phyloP scores from a whole-genome alignment of 2,113 vertebrate genomes.

The Limanda limanda region DNA sequence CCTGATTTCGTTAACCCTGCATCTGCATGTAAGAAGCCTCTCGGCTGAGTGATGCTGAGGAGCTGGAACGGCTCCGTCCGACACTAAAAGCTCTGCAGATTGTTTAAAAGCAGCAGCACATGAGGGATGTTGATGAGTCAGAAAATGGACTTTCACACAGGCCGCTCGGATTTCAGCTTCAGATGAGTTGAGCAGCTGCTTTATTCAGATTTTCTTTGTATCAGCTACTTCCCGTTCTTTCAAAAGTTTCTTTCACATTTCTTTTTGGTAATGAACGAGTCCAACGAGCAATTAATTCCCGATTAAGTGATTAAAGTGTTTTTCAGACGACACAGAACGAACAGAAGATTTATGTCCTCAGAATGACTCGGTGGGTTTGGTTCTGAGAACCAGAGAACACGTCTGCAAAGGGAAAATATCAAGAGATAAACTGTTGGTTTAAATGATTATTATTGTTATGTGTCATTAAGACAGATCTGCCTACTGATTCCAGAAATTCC shows the following conservation, averaged over 20 bases:
- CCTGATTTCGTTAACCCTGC: constrained; percentile 10
- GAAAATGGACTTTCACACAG: not conserved
- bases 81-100: constrained; percentile 58
- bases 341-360: too few relatives aligned
- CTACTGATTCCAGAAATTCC: too few relatives aligned
- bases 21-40: constrained; percentile 1
- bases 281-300: too few relatives aligned
- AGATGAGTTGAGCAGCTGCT: not conserved
- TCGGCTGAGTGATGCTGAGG: constrained; percentile 12
- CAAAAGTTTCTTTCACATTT: not conserved
- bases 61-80: not conserved
- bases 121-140: constrained; percentile 32
- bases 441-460: too few relatives aligned
- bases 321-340: too few relatives aligned
- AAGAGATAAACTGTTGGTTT: too few relatives aligned
- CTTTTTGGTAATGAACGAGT: not conserved
- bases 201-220: not conserved
- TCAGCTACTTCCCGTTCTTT: not conserved
- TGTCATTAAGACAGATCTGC: too few relatives aligned
- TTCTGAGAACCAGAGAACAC: too few relatives aligned
- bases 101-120: constrained; percentile 60
- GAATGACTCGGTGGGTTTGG: too few relatives aligned
- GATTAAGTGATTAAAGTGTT: too few relatives aligned
- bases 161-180: not conserved
- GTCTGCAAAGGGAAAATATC: too few relatives aligned